Base-by-base conservation (phyloP, 1,140 invertebrate species). In the Drosophila sechellia region DNA sequence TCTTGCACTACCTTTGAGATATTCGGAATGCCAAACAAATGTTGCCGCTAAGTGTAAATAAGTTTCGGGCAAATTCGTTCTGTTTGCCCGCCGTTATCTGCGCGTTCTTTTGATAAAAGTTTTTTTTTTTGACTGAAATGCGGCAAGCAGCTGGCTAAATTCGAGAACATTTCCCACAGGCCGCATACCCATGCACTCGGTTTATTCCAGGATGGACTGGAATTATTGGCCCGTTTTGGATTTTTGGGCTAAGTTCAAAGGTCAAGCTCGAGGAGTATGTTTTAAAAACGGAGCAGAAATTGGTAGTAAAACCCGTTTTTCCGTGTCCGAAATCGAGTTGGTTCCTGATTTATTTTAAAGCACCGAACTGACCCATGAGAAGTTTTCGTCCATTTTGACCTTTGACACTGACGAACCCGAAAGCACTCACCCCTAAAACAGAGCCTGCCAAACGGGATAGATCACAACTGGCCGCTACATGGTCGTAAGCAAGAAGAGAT, bases 351-450 rank as follows among this genome's bases (percentile, higher is more conserved):
- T 39, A 64, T 50, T 54, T 58, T 58, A 15, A 58, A 48, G 56
- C 34, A 37, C 27, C 69, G 45, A 40, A 57, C 77, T 85, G 85
- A 85, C 80, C 85, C 84, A 89, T 89, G 84, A 78, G 84, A 89
- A 89, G 85, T 90, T 89, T 89, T 90, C 85, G 81, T 64, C 55
- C 77, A 85, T 68, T 90, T 78, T 89, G 84, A 89, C 84, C 84
- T 89, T 75, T 89, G 85, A 85, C 80, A 85, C 81, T 49, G 65
- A 10, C 63, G 77, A 59, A 76, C 61, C 71, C 64, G 68, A 60
- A 58, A 77, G 65, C 80, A 68, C 64, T 68, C 77, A 85, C 85
- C 84, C 86, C 69, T 49, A 31, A 42, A 39, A 37, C 27, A 50
- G 42, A 64, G 55, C 79, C 79, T 56, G 84, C 78, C 63, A 71